Percentiles rank a stretch among this genome's conserved stretches.
Conservation (phyloP, 2,113 vertebrate species). For the Rhinolophus sinicus region DNA sequence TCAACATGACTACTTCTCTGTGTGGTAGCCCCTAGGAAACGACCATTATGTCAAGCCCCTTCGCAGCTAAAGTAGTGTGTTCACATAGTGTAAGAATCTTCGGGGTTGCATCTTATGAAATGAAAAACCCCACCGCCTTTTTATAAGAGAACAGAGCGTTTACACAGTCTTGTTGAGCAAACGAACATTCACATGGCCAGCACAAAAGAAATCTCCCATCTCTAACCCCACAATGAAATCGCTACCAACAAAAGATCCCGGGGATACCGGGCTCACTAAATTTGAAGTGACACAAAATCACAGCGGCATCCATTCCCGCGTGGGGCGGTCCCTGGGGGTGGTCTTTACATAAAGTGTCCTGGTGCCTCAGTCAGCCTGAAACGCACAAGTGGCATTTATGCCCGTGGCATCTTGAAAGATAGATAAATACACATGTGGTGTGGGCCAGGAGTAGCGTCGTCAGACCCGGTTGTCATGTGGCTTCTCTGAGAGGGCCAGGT, state of each 20-base stretch:
- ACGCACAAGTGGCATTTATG: accelerated
- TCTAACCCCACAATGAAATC: slow-evolving; percentile 19
- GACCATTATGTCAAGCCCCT: not conserved
- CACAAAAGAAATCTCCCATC: not conserved
- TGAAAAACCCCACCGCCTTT: not conserved
- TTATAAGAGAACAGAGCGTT: not conserved
- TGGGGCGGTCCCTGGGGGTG: not conserved
- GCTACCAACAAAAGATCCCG: accelerated
- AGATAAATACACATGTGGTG: accelerated
- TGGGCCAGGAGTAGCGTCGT: accelerated
- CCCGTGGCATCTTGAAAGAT: not conserved
- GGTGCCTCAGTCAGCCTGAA: not conserved
- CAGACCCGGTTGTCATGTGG: not conserved
- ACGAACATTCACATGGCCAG: not conserved
- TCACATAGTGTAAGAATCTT: not conserved
- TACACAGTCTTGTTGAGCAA: slow-evolving; percentile 4
- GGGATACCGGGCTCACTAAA: not conserved
- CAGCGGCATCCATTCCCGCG: not conserved
- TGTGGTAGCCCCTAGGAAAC: not conserved
- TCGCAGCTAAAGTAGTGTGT: not conserved
- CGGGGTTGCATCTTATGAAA: slow-evolving; percentile 14
- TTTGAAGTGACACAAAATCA: not conserved
- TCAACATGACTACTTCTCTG: not conserved
- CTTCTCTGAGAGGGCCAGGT: not conserved
- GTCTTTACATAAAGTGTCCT: not conserved